phyloP scores from a whole-genome alignment of 2,797 vertebrate species.

The Artibeus jamaicensis region DNA sequence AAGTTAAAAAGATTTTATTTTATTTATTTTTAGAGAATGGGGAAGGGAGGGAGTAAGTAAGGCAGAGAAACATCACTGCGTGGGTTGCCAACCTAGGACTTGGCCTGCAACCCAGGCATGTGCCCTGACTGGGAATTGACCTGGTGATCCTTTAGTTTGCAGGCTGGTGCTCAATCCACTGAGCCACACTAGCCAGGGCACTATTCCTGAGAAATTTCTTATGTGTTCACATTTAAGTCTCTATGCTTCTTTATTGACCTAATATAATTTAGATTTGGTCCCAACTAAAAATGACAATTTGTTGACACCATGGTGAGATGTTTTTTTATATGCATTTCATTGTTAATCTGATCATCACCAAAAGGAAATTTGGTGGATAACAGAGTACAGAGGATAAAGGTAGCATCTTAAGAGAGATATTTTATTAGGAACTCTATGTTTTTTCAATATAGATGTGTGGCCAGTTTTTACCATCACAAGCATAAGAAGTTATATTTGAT shows the following conservation, averaged over 20 bases:
- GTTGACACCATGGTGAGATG: not conserved
- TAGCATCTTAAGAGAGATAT: not conserved
- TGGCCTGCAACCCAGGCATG: too few species aligned
- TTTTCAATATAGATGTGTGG: not conserved
- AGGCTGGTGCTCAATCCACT: too few species aligned
- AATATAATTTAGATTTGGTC: not conserved
- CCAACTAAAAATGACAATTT: not conserved
- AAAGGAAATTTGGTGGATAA: not conserved
- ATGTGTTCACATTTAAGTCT: not conserved
- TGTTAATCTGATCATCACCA: not conserved
- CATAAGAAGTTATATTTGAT: not conserved
- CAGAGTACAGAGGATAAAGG: not conserved
- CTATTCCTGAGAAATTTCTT: not conserved
- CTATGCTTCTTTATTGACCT: not conserved
- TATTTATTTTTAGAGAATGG: too few species aligned
- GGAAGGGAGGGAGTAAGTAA: too few species aligned
- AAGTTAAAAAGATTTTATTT: not conserved
- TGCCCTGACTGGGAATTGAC: too few species aligned
- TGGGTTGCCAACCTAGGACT: too few species aligned
- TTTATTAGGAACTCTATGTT: not conserved
- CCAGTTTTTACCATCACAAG: not conserved
- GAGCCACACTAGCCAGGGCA: too few species aligned
- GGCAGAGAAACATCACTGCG: too few species aligned
- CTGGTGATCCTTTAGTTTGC: too few species aligned
- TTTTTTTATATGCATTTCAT: not conserved